Base-by-base conservation (phyloP, 1,140 invertebrate species). In the Drosophila kurseongensis region DNA sequence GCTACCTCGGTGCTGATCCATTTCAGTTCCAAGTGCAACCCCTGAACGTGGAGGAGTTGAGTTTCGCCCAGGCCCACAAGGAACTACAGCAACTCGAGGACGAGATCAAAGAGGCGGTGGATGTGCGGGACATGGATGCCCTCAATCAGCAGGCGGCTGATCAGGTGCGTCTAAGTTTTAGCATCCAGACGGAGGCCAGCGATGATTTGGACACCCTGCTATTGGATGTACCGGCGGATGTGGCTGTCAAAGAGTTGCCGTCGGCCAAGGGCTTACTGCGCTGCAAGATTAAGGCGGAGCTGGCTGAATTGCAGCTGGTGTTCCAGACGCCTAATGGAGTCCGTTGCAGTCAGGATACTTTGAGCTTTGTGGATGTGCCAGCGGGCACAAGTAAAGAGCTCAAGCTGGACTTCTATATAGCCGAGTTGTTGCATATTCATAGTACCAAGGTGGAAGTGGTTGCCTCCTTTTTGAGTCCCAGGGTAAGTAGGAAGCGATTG, bases 11-110 rank as follows among this genome's bases (percentile, higher is more conserved):
- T 0, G 91, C 91, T 1, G 88, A 92, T 51, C 91, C 91, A 1
- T 90, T 75, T 52, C 69, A 89, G 45, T 92, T 92, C 40, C 81
- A 92, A 72, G 91, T 92, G 48, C 86, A 89, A 32, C 79, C 91
- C 0, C 45, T 92, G 0, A 84, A 91, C 27, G 47, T 83, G 13
- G 71, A 85, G 52, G 89, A 92, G 50, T 35, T 92, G 10, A 83
- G 81, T 41, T 92, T 91, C 29, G 80, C 79, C 5, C 75, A 92
- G 63, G 83, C 90, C 0, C 86, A 92, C 45, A 91, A 91, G 35
- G 78, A 92, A 61, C 54, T 92, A n/a, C 80, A 79, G 29, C 89
- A 92, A 63, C 59, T 92, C 50, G 91, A 92, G 61, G 91, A 92
- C 14, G 91, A 92, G 69, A 92, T 92, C 32, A 91, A 92, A 48